phyloP scores from a whole-genome alignment of 2,797 vertebrate species.

The Intellagama lesueurii region DNA sequence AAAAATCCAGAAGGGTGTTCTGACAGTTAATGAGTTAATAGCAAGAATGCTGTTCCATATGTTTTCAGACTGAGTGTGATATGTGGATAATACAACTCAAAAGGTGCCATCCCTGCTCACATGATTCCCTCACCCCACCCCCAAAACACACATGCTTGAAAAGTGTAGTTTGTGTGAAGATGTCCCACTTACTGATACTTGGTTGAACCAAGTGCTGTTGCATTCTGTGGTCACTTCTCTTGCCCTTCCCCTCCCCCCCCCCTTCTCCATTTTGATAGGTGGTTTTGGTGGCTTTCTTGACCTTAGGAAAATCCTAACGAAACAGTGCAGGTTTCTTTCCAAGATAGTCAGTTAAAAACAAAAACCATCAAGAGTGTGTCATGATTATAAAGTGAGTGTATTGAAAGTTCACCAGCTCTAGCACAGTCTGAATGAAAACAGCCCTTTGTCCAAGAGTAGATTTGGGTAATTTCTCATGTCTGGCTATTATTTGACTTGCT shows the following conservation, averaged over 20 bases:
- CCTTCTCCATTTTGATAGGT: not conserved
- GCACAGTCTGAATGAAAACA: not conserved
- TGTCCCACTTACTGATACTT: too few species aligned
- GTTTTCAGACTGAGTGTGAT: not conserved
- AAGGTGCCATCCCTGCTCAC: not conserved
- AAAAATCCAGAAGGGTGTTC: not conserved
- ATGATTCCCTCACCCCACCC: too few species aligned
- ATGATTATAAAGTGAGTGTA: not conserved
- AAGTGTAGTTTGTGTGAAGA: not conserved
- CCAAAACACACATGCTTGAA: not conserved
- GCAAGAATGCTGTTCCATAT: not conserved
- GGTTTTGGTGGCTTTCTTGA: not conserved
- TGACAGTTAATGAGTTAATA: not conserved
- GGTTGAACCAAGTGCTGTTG: too few species aligned
- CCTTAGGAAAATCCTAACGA: not conserved
- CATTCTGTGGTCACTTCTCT: not conserved
- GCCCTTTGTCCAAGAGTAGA: not conserved
- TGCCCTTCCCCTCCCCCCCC: not conserved
- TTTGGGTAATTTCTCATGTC: not conserved
- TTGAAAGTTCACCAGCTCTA: not conserved
- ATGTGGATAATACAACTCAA: not conserved
- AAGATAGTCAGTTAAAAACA: not conserved
- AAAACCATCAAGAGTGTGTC: not conserved
- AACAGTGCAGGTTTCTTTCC: too few species aligned
- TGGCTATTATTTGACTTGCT: not conserved